Evolutionary conservation across 2,797 vertebrate species (phyloP).

Genomic region (Gymnocypris eckloni): DNA sequence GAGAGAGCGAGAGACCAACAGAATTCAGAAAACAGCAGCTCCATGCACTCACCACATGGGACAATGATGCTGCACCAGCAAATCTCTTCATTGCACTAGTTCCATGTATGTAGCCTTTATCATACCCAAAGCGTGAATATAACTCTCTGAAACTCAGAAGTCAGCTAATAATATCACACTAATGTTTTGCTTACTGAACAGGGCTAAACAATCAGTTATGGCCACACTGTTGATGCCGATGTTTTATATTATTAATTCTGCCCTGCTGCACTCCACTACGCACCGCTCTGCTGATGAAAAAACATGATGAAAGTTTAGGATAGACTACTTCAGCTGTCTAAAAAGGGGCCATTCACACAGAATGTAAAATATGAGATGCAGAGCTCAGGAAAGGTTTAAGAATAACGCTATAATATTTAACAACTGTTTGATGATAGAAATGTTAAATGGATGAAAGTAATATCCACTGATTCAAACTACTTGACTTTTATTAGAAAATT

Average conservation of each 20-base stretch:
- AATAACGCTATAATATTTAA: not conserved
- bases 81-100: not conserved
- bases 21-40: conserved; percentile 26
- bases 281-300: not conserved
- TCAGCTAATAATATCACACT: not conserved
- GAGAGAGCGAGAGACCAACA: not conserved
- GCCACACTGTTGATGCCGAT: not conserved
- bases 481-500: not conserved
- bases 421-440: not conserved
- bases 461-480: not conserved
- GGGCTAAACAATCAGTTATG: conserved; percentile 4
- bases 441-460: not conserved
- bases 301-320: not conserved
- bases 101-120: conserved; percentile 8
- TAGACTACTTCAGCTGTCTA: not conserved
- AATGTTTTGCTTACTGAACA: not conserved
- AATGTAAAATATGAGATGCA: too few species aligned
- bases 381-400: too few species aligned
- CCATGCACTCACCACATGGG: not conserved
- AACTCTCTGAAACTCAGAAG: not conserved
- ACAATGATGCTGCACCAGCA: conserved; percentile 22
- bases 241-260: not conserved
- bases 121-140: not conserved
- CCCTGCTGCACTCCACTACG: not conserved
- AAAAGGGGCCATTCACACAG: too few species aligned